Evolutionary conservation across 2,888 invertebrate genomes (phyloP).

Genomic region (Aporophyla nigra): DNA sequence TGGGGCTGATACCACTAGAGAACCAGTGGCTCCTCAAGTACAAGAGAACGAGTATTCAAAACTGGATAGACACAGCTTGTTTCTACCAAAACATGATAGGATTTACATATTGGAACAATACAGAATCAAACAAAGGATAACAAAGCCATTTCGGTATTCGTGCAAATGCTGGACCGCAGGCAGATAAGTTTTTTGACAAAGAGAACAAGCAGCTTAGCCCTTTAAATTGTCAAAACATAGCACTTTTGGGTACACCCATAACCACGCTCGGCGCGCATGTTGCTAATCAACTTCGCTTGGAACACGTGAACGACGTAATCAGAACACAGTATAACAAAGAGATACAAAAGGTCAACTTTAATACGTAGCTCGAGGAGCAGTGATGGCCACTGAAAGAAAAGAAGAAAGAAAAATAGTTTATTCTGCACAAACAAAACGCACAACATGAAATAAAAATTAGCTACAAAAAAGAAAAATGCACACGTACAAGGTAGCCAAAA

Average conservation of each 20-base stretch:
- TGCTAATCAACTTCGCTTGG: constrained; percentile 37
- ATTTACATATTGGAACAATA: background rate
- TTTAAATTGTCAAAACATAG: constrained; percentile 8
- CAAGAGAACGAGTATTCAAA: background rate
- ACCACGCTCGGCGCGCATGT: constrained; percentile 51
- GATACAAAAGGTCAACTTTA: constrained; percentile 29
- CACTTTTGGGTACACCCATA: constrained; percentile 11
- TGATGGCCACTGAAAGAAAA: too few species aligned
- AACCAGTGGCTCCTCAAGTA: too few species aligned
- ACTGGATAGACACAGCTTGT: background rate
- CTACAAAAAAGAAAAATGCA: too few species aligned
- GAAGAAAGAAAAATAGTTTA: too few species aligned
- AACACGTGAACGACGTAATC: constrained; percentile 51
- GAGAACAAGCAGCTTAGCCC: background rate
- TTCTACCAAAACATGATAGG: background rate
- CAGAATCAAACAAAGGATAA: background rate
- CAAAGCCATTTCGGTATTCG: background rate
- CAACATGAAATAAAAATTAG: too few species aligned
- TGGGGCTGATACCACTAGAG: too few species aligned
- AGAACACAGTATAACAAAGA: background rate
- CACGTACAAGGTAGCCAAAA: too few species aligned
- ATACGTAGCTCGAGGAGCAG: too few species aligned
- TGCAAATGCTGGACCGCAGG: too few species aligned
- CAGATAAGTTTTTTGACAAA: background rate
- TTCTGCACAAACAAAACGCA: too few species aligned